Conservation (phyloP, 92 coral and sea anemone species). For the Muricea muricata region DNA sequence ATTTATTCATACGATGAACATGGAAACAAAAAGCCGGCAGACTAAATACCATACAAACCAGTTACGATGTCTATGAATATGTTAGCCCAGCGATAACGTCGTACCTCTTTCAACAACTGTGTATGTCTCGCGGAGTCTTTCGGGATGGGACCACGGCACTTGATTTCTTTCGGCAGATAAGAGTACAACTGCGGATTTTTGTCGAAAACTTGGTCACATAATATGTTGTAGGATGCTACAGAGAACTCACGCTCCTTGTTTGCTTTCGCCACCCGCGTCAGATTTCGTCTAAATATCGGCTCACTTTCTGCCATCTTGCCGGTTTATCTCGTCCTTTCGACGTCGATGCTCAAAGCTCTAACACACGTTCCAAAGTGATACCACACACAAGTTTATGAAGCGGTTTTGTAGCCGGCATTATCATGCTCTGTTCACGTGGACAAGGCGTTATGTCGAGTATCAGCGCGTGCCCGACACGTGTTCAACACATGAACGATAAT, state of each 20-base stretch:
- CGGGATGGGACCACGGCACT: conserved; percentile 37
- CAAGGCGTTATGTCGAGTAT: background rate
- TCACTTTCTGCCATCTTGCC: background rate
- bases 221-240: conserved; percentile 71
- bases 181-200: background rate
- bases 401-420: background rate
- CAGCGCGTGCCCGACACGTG: background rate
- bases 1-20: too few relatives aligned
- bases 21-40: too few relatives aligned
- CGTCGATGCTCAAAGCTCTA: background rate
- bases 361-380: background rate
- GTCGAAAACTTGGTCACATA: conserved; percentile 51
- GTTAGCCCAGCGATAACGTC: too few relatives aligned
- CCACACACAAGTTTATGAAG: background rate
- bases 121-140: conserved; percentile 62
- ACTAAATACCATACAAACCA: too few relatives aligned
- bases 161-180: conserved; percentile 48
- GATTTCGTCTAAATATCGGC: conserved; percentile 5
- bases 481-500: background rate
- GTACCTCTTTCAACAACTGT: conserved; percentile 75
- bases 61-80: too few relatives aligned
- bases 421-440: background rate
- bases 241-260: conserved; percentile 46
- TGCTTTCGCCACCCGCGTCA: background rate
- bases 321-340: background rate